Evolutionary conservation across 2,797 vertebrate species (phyloP).

Genomic region (Lepidocolaptes lacrymiger): DNA sequence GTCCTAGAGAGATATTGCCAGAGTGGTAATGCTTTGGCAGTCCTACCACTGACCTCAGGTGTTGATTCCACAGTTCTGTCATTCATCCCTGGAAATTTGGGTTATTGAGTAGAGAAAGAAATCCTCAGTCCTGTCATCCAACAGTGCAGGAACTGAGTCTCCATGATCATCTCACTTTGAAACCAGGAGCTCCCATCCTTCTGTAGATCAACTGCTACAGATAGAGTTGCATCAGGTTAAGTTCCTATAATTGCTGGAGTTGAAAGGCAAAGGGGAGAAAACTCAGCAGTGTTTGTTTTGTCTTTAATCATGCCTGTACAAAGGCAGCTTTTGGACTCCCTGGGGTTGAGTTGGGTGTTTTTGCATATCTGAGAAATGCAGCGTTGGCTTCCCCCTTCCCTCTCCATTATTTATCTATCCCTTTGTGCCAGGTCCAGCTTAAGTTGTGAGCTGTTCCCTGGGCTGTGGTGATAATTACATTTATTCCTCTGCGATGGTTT

Average conservation of each 20-base stretch:
- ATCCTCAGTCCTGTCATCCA: not conserved
- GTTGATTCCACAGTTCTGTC: not conserved
- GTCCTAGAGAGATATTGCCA: not conserved
- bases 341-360: slow-evolving; percentile 32
- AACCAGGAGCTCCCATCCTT: not conserved
- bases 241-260: slow-evolving; percentile 39
- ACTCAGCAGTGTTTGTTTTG: slow-evolving; percentile 24
- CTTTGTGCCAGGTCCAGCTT: slow-evolving; percentile 40
- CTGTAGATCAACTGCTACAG: not conserved
- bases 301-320: slow-evolving; percentile 47
- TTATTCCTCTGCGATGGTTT: slow-evolving; percentile 13
- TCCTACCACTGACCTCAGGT: not conserved
- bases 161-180: not conserved
- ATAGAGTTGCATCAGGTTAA: slow-evolving; percentile 30
- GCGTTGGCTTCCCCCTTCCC: not conserved
- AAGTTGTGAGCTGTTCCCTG: not conserved
- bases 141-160: accelerated
- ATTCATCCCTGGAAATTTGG: not conserved
- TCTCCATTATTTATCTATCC: slow-evolving; percentile 8
- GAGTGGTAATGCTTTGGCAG: not conserved
- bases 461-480: slow-evolving; percentile 7
- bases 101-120: not conserved
- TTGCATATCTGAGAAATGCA: slow-evolving; percentile 38
- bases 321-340: slow-evolving; percentile 41
- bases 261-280: slow-evolving; percentile 1